Evolutionary conservation across 2,113 vertebrate species (phyloP).

Genomic region (Athene noctua): DNA sequence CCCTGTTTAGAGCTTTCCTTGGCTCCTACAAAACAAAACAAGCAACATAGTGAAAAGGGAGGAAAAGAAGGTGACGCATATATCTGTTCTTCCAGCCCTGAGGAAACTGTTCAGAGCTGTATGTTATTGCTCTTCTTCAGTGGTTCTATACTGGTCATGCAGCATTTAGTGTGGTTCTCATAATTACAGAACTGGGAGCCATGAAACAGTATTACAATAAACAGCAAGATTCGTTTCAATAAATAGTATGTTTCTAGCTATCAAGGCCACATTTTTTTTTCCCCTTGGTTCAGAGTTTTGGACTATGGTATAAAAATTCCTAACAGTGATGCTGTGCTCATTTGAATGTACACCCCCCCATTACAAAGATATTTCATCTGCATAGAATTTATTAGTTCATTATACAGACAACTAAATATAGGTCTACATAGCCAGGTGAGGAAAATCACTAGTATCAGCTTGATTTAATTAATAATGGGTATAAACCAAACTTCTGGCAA

Average conservation of each 20-base stretch:
- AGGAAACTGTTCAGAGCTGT: background rate
- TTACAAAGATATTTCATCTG: background rate
- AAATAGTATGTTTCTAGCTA: background rate
- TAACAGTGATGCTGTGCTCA: background rate
- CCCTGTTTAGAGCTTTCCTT: background rate
- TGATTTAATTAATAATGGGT: background rate
- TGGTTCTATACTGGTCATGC: background rate
- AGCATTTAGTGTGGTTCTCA: background rate
- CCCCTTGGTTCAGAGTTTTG: background rate
- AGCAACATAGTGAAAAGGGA: background rate
- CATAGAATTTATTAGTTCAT: background rate
- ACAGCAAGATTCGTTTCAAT: background rate
- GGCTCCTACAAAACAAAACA: accelerated
- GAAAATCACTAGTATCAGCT: background rate
- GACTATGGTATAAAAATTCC: background rate
- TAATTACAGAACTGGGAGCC: background rate
- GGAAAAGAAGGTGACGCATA: background rate
- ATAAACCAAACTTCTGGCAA: background rate
- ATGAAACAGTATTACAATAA: background rate
- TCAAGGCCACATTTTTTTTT: background rate
- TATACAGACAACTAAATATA: background rate
- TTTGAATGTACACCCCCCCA: background rate
- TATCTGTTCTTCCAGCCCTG: background rate
- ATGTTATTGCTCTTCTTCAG: background rate
- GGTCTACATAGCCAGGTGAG: background rate